phyloP scores from a whole-genome alignment of 1,140 invertebrate species.

The Caenorhabditis elegans region WBcel235 BX284606.5:7777501-7778000 shows the following conservation, averaged over 20 bases:
- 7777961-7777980: neutral
- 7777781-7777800: neutral
- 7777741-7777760: neutral
- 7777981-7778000: constrained; percentile 16
- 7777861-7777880: constrained; percentile 15
- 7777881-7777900: neutral
- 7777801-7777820: neutral
- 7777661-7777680: neutral
- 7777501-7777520: too few relatives aligned
- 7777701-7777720: neutral
- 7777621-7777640: neutral
- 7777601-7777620: constrained; percentile 9
- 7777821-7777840: constrained; percentile 19
- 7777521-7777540: too few relatives aligned
- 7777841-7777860: constrained; percentile 22
- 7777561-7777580: neutral
- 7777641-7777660: neutral
- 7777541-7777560: too few relatives aligned
- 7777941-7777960: neutral
- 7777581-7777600: constrained; percentile 1
- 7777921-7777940: neutral
- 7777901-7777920: neutral
- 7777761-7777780: neutral
- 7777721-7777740: neutral
- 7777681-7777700: neutral